Conservation (phyloP, 1,140 invertebrate species). For the Campoletis sonorensis region DNA sequence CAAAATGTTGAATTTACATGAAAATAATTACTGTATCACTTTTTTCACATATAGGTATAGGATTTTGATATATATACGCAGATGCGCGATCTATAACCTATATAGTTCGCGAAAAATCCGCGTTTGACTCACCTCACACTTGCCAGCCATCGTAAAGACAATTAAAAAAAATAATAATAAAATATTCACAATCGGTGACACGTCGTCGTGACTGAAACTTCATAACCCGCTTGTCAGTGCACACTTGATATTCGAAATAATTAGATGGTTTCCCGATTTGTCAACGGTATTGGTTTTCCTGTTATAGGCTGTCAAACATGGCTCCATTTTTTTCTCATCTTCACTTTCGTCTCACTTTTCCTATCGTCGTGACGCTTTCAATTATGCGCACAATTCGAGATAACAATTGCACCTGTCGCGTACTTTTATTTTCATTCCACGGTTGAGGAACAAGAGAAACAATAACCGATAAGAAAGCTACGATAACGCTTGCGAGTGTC, state of each 20-base stretch:
- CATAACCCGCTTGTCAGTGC: conserved; percentile 60
- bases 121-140: conserved; percentile 3
- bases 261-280: not conserved
- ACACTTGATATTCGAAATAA: conserved; percentile 5
- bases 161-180: conserved; percentile 52
- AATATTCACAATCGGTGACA: not conserved
- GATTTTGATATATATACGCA: too few relatives aligned
- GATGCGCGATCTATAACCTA: too few relatives aligned
- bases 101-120: too few relatives aligned
- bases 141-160: conserved; percentile 1
- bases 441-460: not conserved
- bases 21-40: not conserved
- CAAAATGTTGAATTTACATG: not conserved
- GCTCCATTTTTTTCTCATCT: not conserved
- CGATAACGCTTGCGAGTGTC: not conserved
- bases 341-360: not conserved
- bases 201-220: conserved; percentile 59
- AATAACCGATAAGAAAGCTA: not conserved
- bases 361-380: not conserved
- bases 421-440: not conserved
- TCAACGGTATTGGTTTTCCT: not conserved
- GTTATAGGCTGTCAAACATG: not conserved
- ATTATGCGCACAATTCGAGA: not conserved
- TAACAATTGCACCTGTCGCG: not conserved
- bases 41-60: too few relatives aligned